A percentile compares a stretch with the other conserved stretches of the same genome.
These are phyloP conservation scores for Stichopus chloronotus DNA, from an alignment of 35 echinoderm and acorn worm species.

Conservation along the genomic window DNA sequence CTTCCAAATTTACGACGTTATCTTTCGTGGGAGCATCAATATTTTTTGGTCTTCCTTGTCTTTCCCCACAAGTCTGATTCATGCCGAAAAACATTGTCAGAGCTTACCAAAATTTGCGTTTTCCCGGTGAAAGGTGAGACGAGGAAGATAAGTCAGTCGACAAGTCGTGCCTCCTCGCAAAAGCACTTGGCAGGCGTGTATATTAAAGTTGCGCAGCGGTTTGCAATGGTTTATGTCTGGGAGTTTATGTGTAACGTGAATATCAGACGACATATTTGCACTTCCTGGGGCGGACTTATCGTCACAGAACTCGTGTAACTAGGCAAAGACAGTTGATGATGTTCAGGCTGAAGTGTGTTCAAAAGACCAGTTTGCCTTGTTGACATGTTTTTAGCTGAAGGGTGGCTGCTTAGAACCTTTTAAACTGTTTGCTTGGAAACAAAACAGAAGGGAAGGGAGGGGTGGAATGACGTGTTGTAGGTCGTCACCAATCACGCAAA, in stretches of 20 bases:
- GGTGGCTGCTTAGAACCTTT: not conserved
- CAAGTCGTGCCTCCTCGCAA: not conserved
- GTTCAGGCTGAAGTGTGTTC: not conserved
- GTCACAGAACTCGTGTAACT: not conserved
- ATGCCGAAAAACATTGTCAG: not conserved
- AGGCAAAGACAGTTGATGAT: not conserved
- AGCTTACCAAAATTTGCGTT: not conserved
- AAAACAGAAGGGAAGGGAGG: not conserved
- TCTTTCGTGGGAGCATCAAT: not conserved
- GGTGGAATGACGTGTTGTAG: not conserved
- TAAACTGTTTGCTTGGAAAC: not conserved
- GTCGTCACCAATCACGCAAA: no score
- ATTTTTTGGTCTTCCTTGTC: not conserved
- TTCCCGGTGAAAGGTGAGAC: not conserved
- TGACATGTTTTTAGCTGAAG: not conserved
- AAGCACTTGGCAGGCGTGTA: not conserved
- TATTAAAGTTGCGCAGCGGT: not conserved
- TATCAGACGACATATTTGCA: not conserved
- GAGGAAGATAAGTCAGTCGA: not conserved
- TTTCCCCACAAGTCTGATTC: not conserved
- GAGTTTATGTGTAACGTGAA: not conserved
- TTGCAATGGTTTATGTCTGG: not conserved
- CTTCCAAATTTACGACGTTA: not conserved
- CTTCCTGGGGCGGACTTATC: not conserved
- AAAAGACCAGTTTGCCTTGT: not conserved